phyloP scores from a whole-genome alignment of 2,888 invertebrate genomes.

The Glaucopsyche alexis region DNA sequence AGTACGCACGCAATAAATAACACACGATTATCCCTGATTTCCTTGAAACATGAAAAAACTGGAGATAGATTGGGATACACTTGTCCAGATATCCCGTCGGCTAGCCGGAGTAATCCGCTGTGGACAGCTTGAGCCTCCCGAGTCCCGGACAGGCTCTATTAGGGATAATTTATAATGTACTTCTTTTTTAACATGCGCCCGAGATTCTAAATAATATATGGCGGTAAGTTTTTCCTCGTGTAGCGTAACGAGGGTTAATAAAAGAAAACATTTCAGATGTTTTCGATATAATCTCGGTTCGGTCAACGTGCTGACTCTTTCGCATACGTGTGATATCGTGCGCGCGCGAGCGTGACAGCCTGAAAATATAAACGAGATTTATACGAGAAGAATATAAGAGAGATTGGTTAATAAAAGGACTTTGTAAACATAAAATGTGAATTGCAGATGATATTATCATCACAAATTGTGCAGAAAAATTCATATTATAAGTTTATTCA shows the following conservation, averaged over 20 bases:
- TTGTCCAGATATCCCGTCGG: slow-evolving; percentile 45
- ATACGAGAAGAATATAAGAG: too few species aligned
- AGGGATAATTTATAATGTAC: slow-evolving; percentile 46
- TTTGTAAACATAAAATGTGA: too few species aligned
- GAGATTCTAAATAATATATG: slow-evolving; percentile 40
- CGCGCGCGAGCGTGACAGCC: too few species aligned
- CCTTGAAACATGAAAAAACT: slow-evolving; percentile 3
- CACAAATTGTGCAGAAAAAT: too few species aligned
- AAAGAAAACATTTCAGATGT: background rate
- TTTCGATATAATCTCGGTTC: too few species aligned
- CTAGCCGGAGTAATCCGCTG: slow-evolving; percentile 48
- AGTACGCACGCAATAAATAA: background rate
- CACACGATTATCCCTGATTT: background rate
- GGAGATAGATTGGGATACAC: slow-evolving; percentile 40
- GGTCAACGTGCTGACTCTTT: too few species aligned
- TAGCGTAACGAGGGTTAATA: background rate
- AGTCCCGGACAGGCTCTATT: slow-evolving; percentile 40
- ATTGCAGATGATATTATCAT: too few species aligned
- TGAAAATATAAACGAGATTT: too few species aligned
- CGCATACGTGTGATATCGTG: too few species aligned
- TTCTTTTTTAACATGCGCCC: slow-evolving; percentile 33
- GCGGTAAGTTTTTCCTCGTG: slow-evolving; percentile 17
- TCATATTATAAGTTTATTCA: too few species aligned
- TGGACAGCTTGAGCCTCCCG: slow-evolving; percentile 58
- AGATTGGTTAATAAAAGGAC: too few species aligned